These are phyloP conservation scores for Jacana jacana DNA, from an alignment of 2,113 vertebrate species.

Conservation along the genomic window DNA sequence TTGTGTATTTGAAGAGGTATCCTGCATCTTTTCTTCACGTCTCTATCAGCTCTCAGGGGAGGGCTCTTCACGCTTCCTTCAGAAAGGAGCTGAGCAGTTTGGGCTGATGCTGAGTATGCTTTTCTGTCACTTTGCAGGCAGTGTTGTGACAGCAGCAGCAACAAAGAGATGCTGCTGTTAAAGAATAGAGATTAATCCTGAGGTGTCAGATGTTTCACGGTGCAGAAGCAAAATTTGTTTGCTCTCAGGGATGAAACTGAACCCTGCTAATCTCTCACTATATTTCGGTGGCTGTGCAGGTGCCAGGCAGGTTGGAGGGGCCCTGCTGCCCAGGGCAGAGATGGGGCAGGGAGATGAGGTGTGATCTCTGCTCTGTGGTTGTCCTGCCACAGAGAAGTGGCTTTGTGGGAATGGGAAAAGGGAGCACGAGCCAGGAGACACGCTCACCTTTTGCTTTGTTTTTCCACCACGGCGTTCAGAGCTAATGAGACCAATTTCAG, in stretches of 20 bases:
- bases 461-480: neutral
- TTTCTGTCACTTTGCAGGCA: neutral
- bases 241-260: neutral
- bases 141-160: neutral
- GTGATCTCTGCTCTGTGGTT: fast-evolving
- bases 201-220: neutral
- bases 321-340: neutral
- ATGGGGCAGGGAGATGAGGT: fast-evolving
- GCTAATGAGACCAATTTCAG: neutral
- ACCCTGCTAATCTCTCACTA: fast-evolving
- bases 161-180: neutral
- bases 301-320: neutral
- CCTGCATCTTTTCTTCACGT: neutral
- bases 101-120: neutral
- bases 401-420: neutral
- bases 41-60: neutral
- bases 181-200: neutral
- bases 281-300: too few species aligned
- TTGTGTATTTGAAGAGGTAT: fast-evolving
- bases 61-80: too few species aligned
- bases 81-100: neutral
- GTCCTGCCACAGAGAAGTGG: neutral
- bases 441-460: neutral
- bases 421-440: neutral
- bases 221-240: neutral